Conservation (phyloP, 1,140 invertebrate species). For the Aphaenogaster floridana region DNA sequence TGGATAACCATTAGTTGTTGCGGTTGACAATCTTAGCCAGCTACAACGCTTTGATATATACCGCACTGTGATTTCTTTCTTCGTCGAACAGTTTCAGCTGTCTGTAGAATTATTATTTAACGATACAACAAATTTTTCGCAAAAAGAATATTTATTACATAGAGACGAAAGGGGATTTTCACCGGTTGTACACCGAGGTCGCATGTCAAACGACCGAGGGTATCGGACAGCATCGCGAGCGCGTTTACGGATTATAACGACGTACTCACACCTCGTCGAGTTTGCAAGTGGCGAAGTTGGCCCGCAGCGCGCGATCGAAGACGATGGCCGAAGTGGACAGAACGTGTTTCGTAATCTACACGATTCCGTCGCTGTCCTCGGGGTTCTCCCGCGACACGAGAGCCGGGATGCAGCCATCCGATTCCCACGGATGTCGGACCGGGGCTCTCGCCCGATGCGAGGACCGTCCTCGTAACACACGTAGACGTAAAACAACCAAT, state of each 20-base stretch:
- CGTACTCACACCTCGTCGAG: conserved; percentile 29
- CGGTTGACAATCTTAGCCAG: conserved; percentile 17
- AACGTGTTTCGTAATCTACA: conserved; percentile 48
- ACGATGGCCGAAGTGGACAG: conserved; percentile 41
- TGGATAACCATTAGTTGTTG: background rate
- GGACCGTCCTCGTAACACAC: conserved; percentile 13
- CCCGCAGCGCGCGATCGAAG: conserved; percentile 39
- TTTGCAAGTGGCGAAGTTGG: conserved; percentile 56
- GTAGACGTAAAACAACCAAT: conserved; percentile 40
- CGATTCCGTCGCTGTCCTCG: conserved; percentile 43
- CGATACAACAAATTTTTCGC: background rate
- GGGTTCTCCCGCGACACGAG: conserved; percentile 7
- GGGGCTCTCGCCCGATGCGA: conserved; percentile 29
- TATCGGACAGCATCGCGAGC: background rate
- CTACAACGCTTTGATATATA: background rate
- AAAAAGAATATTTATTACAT: conserved; percentile 2
- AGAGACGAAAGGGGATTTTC: background rate
- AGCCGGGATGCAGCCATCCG: conserved; percentile 59
- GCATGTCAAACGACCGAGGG: background rate
- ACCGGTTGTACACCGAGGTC: background rate
- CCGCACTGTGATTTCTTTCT: background rate
- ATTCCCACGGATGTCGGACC: conserved; percentile 70
- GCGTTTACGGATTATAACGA: conserved; percentile 47
- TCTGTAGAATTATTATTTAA: background rate
- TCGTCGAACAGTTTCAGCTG: background rate